These are phyloP conservation scores for Megalurothrips usitatus DNA, from an alignment of 2,888 invertebrate genomes.

Conservation along the genomic window DNA sequence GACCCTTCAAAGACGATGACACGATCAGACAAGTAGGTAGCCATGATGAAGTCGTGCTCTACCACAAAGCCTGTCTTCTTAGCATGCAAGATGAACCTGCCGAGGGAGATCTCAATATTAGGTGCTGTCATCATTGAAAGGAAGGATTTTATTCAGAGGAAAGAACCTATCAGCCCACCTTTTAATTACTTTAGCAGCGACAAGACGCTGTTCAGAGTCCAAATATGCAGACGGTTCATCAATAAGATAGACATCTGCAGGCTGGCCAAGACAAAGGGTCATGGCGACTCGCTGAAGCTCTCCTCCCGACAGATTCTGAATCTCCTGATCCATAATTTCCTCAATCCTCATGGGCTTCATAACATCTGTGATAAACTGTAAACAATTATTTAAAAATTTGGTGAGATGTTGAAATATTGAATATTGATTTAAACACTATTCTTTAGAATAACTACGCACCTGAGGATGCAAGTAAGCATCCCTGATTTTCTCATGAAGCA, in stretches of 20 bases:
- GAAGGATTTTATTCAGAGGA: slow-evolving; percentile 20
- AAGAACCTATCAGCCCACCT: slow-evolving; percentile 53
- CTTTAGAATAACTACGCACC: slow-evolving; percentile 53
- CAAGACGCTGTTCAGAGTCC: slow-evolving; percentile 99
- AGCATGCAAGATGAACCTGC: slow-evolving; percentile 91
- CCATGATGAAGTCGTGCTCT: slow-evolving; percentile 99
- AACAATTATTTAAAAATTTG: slow-evolving; percentile 34
- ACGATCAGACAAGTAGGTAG: slow-evolving; percentile 95
- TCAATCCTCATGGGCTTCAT: slow-evolving; percentile 98
- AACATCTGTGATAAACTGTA: slow-evolving; percentile 93
- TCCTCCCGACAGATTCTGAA: slow-evolving; percentile 97
- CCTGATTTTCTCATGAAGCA: slow-evolving; percentile 93
- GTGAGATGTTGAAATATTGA: slow-evolving; percentile 29
- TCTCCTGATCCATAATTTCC: slow-evolving; percentile 95
- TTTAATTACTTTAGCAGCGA: slow-evolving; percentile 98
- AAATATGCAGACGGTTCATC: slow-evolving; percentile 99
- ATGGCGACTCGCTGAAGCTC: slow-evolving; percentile 97
- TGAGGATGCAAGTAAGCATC: slow-evolving; percentile 97
- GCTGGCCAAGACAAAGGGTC: slow-evolving; percentile 94
- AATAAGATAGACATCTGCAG: slow-evolving; percentile 97
- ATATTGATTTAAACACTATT: neutral
- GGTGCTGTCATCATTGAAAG: slow-evolving; percentile 13
- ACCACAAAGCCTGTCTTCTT: slow-evolving; percentile 99
- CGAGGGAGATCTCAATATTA: slow-evolving; percentile 36
- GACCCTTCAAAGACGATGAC: slow-evolving; percentile 97